Percentiles rank a stretch among this genome's conserved stretches.
phyloP scores from a whole-genome alignment of 2,888 invertebrate genomes.

The Limnephilus rhombicus region DNA sequence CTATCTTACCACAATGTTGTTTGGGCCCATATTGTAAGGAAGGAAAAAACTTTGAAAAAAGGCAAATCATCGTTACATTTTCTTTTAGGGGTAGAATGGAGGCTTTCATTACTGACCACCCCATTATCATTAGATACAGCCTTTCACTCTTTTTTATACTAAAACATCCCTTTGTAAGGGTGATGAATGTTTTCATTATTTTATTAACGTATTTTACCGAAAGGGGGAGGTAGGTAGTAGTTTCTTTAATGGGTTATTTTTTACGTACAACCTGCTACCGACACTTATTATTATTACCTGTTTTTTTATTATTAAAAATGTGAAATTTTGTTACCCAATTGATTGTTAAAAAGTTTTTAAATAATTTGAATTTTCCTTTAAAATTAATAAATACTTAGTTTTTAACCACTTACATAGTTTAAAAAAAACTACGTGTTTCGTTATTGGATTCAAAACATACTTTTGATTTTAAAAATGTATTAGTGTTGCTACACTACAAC shows the following conservation, averaged over 20 bases:
- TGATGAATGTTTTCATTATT: slow-evolving; percentile 47
- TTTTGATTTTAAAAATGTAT: too few species aligned
- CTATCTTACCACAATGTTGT: neutral
- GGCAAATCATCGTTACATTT: slow-evolving; percentile 37
- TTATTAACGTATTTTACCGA: slow-evolving; percentile 13
- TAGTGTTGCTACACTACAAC: too few species aligned
- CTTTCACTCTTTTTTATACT: slow-evolving; percentile 47
- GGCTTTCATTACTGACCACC: slow-evolving; percentile 44
- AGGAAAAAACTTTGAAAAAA: slow-evolving; percentile 10
- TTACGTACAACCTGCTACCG: neutral
- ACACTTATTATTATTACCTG: too few species aligned
- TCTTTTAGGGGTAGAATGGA: slow-evolving; percentile 27
- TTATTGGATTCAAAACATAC: too few species aligned
- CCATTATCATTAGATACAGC: slow-evolving; percentile 47
- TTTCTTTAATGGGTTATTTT: neutral
- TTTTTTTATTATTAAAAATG: neutral
- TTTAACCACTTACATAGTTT: too few species aligned
- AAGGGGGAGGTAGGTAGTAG: neutral
- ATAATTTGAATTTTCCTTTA: too few species aligned
- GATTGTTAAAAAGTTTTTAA: too few species aligned
- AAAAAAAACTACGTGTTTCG: too few species aligned
- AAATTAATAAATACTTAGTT: too few species aligned
- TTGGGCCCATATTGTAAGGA: neutral
- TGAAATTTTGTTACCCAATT: neutral
- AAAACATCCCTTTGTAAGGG: slow-evolving; percentile 43